These are phyloP conservation scores for Iselma pallidipennis DNA, from an alignment of 2,888 invertebrate genomes.

Conservation along the genomic window DNA sequence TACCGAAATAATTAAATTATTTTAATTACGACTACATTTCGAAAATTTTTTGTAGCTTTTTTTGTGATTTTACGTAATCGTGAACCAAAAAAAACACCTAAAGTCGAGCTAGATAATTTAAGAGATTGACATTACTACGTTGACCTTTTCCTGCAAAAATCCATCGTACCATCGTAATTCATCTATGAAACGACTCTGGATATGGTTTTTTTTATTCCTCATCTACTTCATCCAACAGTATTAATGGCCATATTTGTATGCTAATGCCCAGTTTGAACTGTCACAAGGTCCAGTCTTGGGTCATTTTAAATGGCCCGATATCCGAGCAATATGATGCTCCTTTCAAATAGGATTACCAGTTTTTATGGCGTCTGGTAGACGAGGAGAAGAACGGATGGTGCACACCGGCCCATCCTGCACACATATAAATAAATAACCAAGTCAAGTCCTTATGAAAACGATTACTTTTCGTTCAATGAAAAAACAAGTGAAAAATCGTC, in stretches of 20 bases:
- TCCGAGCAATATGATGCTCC: constrained; percentile 9
- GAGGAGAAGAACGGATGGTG: neutral
- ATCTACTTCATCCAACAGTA: constrained; percentile 23
- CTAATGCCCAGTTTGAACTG: constrained; percentile 35
- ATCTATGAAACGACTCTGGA: constrained; percentile 30
- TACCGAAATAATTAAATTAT: too few species aligned
- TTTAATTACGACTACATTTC: too few species aligned
- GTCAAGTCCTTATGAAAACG: neutral
- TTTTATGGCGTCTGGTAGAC: constrained; percentile 5
- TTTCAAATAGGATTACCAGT: constrained; percentile 13
- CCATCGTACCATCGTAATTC: constrained; percentile 28
- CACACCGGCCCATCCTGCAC: neutral
- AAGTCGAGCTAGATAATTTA: constrained; percentile 27
- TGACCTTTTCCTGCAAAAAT: constrained; percentile 31
- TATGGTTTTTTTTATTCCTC: constrained; percentile 27
- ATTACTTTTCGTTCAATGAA: neutral
- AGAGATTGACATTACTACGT: constrained; percentile 29
- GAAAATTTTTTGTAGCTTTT: neutral
- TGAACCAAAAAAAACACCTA: neutral
- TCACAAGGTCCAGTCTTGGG: constrained; percentile 30
- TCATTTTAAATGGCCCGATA: constrained; percentile 23
- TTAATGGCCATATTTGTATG: constrained; percentile 39
- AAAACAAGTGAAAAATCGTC: neutral
- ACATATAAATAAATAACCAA: neutral
- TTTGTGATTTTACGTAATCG: neutral